Percentiles rank a stretch among this genome's conserved stretches.
Conservation (phyloP, 2,888 invertebrate species). For the Drosophila macrospina region DNA sequence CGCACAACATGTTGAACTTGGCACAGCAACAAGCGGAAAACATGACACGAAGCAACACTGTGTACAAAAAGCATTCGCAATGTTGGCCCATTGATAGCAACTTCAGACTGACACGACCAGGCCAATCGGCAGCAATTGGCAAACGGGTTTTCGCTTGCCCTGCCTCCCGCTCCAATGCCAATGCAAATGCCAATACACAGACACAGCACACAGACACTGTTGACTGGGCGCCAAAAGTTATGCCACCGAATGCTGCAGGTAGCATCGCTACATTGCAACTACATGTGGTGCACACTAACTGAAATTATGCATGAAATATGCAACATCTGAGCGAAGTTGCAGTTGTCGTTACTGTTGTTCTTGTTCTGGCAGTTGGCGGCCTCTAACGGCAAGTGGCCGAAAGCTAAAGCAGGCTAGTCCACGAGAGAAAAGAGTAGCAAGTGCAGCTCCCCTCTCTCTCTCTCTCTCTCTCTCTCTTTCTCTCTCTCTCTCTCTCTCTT, state of each 20-base stretch:
- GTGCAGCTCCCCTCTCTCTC: neutral
- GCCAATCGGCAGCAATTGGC: conserved; percentile 31
- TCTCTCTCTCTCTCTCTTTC: too few species aligned
- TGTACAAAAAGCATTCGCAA: conserved; percentile 68
- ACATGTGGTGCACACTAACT: conserved; percentile 65
- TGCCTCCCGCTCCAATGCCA: conserved; percentile 1
- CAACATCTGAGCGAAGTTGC: conserved; percentile 47
- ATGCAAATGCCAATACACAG: too few species aligned
- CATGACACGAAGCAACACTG: conserved; percentile 6
- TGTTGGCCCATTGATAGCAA: conserved; percentile 58
- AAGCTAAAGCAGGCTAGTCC: conserved; percentile 25
- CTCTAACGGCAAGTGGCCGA: conserved; percentile 37
- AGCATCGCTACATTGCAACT: conserved; percentile 14
- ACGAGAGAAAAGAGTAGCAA: neutral
- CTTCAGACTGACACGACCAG: conserved; percentile 38
- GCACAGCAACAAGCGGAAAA: conserved; percentile 9
- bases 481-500: too few species aligned
- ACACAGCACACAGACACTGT: conserved; percentile 4
- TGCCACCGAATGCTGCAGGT: conserved; percentile 26
- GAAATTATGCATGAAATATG: conserved; percentile 80
- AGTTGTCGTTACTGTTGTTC: neutral
- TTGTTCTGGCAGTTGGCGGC: conserved; percentile 45
- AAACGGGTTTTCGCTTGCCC: conserved; percentile 26
- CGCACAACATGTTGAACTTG: conserved; percentile 4
- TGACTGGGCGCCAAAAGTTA: conserved; percentile 39